Evolutionary conservation across 2,797 vertebrate genomes (phyloP).

Genomic region (Microctenopoma stevenorrisi): DNA sequence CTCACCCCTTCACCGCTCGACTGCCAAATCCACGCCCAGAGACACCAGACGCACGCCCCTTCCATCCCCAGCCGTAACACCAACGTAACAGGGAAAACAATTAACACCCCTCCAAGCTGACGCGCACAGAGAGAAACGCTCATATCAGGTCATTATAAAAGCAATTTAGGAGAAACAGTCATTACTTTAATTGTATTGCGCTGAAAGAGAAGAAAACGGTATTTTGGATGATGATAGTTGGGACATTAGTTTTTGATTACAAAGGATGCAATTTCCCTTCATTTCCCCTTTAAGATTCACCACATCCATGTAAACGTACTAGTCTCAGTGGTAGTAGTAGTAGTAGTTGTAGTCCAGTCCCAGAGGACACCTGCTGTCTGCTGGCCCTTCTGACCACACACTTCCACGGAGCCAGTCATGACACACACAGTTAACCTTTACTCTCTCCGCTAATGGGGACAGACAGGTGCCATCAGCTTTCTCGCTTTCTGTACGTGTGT

Average conservation of each 20-base stretch:
- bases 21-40: conserved; percentile 78
- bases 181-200: conserved; percentile 46
- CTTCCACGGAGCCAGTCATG: conserved; percentile 56
- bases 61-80: conserved; percentile 39
- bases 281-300: conserved; percentile 52
- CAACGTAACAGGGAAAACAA: conserved; percentile 41
- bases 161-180: conserved; percentile 34
- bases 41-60: conserved; percentile 66
- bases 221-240: conserved; percentile 21
- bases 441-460: conserved; percentile 42
- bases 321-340: background rate
- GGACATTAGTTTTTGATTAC: conserved; percentile 52
- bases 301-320: conserved; percentile 6
- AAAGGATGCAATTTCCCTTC: conserved; percentile 37
- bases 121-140: conserved; percentile 1
- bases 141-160: conserved; percentile 26
- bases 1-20: conserved; percentile 14
- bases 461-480: conserved; percentile 68
- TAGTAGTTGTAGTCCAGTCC: too few relatives aligned
- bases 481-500: conserved; percentile 16
- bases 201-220: conserved; percentile 2
- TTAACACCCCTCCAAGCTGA: conserved; percentile 11
- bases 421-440: conserved; percentile 68
- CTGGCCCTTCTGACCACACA: conserved; percentile 56
- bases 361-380: conserved; percentile 64